A percentile compares a stretch with the other conserved stretches of the same genome.
Evolutionary conservation across 2,113 vertebrate genomes (phyloP).

Genomic region (Columba livia): DNA sequence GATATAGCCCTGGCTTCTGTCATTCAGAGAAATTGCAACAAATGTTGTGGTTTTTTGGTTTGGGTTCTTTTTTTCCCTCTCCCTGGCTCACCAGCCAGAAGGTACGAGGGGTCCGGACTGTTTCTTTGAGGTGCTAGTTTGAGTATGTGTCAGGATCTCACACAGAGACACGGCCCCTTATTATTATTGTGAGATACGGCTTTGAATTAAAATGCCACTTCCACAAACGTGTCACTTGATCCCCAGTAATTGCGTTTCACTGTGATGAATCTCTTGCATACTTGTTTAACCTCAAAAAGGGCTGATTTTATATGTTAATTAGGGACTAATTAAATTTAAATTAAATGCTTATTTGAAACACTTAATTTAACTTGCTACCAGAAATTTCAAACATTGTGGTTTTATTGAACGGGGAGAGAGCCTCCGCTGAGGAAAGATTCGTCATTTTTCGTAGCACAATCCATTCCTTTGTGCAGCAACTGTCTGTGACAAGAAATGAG

Average conservation of each 20-base stretch:
- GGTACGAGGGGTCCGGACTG: neutral
- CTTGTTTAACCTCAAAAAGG: slow-evolving; percentile 74
- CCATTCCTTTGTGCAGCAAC: slow-evolving; percentile 26
- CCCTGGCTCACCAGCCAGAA: neutral
- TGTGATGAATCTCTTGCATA: slow-evolving; percentile 66
- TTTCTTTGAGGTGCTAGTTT: slow-evolving; percentile 28
- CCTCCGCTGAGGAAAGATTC: neutral
- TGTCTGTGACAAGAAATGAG: slow-evolving; percentile 19
- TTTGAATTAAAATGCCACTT: slow-evolving; percentile 53
- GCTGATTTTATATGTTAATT: slow-evolving; percentile 79
- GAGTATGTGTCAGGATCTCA: neutral
- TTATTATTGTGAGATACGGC: neutral
- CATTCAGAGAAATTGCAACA: neutral
- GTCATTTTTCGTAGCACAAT: slow-evolving; percentile 40
- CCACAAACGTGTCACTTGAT: slow-evolving; percentile 54
- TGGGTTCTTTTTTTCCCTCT: neutral
- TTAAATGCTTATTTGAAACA: slow-evolving; percentile 79
- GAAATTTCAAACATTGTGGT: slow-evolving; percentile 66
- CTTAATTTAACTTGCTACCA: slow-evolving; percentile 71
- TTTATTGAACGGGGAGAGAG: slow-evolving; percentile 47
- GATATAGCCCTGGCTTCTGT: neutral
- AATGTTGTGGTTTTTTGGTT: neutral
- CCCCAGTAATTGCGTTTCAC: slow-evolving; percentile 73
- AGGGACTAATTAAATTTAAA: slow-evolving; percentile 77
- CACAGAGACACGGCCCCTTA: neutral